phyloP scores from a whole-genome alignment of 2,888 invertebrate species.

The Pseudococcus longispinus region DNA sequence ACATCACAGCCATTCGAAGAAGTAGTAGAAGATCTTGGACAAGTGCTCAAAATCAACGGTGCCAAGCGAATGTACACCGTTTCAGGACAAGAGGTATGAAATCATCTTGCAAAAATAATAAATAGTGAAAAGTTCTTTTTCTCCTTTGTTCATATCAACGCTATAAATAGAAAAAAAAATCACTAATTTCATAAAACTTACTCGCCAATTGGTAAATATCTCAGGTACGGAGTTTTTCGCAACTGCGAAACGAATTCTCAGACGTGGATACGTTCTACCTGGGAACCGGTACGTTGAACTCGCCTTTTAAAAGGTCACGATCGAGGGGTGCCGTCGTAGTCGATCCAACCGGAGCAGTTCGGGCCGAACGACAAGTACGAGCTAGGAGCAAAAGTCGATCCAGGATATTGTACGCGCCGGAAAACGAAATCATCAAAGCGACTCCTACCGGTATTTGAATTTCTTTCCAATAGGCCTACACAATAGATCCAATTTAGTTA shows the following conservation, averaged over 20 bases:
- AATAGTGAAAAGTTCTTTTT: background rate
- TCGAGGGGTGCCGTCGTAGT: slow-evolving; percentile 64
- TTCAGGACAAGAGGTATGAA: slow-evolving; percentile 83
- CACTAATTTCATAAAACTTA: background rate
- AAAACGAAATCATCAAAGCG: slow-evolving; percentile 66
- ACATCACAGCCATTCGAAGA: slow-evolving; percentile 95
- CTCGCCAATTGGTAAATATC: background rate
- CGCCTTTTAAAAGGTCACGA: slow-evolving; percentile 73
- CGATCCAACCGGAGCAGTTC: slow-evolving; percentile 60
- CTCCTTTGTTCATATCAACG: background rate
- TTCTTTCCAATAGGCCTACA: slow-evolving; percentile 6
- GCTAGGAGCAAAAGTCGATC: slow-evolving; percentile 86
- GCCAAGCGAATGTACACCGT: slow-evolving; percentile 92
- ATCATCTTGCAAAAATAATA: background rate
- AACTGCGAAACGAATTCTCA: slow-evolving; percentile 88
- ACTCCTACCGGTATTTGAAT: slow-evolving; percentile 45
- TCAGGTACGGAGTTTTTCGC: slow-evolving; percentile 91
- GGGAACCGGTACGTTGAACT: slow-evolving; percentile 65
- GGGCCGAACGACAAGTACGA: slow-evolving; percentile 66
- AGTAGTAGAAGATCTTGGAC: slow-evolving; percentile 89
- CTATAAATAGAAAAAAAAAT: too few relatives aligned
- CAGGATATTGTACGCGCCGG: slow-evolving; percentile 82
- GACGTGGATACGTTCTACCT: slow-evolving; percentile 91
- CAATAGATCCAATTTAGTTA: background rate
- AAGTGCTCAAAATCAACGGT: slow-evolving; percentile 89